These are phyloP conservation scores for Marmota monax DNA, from an alignment of 2,113 vertebrate genomes.

Conservation along the genomic window DNA sequence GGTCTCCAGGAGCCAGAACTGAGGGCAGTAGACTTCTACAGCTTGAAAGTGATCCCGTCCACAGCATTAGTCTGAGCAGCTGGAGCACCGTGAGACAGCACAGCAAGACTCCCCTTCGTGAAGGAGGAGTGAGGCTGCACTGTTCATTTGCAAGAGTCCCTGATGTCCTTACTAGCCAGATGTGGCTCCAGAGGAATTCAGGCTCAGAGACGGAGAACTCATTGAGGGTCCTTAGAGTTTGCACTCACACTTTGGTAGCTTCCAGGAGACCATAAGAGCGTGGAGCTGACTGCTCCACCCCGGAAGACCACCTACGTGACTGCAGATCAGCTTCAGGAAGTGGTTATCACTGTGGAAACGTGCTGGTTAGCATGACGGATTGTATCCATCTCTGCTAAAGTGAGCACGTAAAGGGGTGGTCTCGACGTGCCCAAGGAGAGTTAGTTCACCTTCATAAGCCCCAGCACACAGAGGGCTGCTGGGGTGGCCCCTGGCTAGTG, in stretches of 20 bases:
- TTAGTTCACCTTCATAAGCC: neutral
- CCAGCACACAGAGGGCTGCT: neutral
- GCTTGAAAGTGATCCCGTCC: neutral
- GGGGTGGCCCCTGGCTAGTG: neutral
- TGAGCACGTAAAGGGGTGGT: conserved; percentile 7
- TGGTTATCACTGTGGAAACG: neutral
- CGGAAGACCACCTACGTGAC: neutral
- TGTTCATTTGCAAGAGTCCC: accelerated
- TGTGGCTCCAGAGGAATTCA: accelerated
- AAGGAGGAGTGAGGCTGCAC: accelerated
- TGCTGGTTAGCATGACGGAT: conserved; percentile 22
- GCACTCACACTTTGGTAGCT: accelerated
- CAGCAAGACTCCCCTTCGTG: too few species aligned
- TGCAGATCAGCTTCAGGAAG: neutral
- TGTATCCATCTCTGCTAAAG: conserved; percentile 65
- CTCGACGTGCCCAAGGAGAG: conserved; percentile 42
- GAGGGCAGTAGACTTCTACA: neutral
- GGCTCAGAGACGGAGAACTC: accelerated
- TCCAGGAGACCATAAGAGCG: too few species aligned
- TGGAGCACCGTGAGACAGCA: neutral
- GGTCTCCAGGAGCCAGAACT: neutral
- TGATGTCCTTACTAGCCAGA: accelerated
- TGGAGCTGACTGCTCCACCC: neutral
- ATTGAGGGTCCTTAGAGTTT: accelerated
- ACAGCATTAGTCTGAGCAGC: neutral